Base-by-base conservation (phyloP, 64 coral and sea anemone species). In the Hydrozoanthus tunicans region DNA sequence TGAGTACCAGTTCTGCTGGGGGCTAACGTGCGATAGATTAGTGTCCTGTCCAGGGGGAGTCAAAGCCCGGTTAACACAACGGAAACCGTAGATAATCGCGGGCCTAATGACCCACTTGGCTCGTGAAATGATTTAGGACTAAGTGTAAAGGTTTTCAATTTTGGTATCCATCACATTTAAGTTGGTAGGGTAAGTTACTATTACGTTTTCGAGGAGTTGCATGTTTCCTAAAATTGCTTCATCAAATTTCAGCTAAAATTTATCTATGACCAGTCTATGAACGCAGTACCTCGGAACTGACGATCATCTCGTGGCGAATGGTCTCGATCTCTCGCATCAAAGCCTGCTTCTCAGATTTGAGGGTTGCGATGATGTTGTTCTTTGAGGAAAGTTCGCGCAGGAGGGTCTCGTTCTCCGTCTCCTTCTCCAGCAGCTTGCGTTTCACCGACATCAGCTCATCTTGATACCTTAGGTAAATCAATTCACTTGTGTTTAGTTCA, bases 401-500 rank as follows among this genome's bases (percentile, higher is more conserved):
- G 9, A 98, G 93, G 15, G 90, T 78, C 70, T 98, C 96, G 72
- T 94, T 83, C 86, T 98, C 96, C 7, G 93, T 86, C 62, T 98
- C 96, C 26, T 94, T 89, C 62, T 90, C 91, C 17, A 94, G 26
- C 17, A 98, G 96, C 59, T 82, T 82, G 9, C 91, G 93, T 56
- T 92, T 94, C 72, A 98, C 73, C 62, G 89, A 79, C n/a, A 91
- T 88, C 51, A 98, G 90, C 66, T 98, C 96, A 77, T 98, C 96
- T 79, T 90, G 89, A 79, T 90, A 90, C 89, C 89, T 90, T 78
- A 61, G 57, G 7, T 63, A 90, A 77, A 90, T 13, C 3, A 11
- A 54, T 6, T 6, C 5, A 67, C 1, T 90, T 79, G 32, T 54
- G 9, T 54, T 25, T 26, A 75, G 6, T 32, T 14, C 17, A 66